Percentiles rank a stretch among this genome's conserved stretches.
Conservation (phyloP, 37 sponge, comb jelly and placozoan genomes). For the Halichondria panicea region DNA sequence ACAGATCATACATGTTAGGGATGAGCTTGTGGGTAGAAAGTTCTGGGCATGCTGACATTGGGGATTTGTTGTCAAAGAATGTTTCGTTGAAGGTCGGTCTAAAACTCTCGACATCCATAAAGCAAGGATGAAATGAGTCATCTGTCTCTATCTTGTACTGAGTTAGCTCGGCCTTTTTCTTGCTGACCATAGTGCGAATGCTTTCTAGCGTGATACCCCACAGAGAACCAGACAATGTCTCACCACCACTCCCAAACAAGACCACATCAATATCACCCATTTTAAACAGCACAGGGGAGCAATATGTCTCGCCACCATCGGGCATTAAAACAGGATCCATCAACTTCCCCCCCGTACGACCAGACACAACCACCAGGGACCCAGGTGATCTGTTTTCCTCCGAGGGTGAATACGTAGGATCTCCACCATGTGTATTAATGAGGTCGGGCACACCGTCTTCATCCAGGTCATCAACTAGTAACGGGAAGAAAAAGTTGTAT, state of each 20-base stretch:
- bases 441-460: conserved; percentile 71
- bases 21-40: no score
- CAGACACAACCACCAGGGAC: conserved; percentile 61
- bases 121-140: conserved; percentile 8
- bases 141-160: neutral
- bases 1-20: conserved; percentile 45
- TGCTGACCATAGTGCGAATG: conserved; percentile 14
- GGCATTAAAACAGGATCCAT: conserved; percentile 54
- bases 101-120: conserved; percentile 3
- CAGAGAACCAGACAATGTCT: conserved; percentile 72
- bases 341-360: conserved; percentile 69
- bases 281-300: conserved; percentile 57
- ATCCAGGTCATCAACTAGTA: conserved; percentile 62
- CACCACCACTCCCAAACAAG: conserved; percentile 86
- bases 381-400: conserved; percentile 46
- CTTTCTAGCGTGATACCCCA: conserved; percentile 74
- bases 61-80: neutral
- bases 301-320: conserved; percentile 79
- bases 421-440: conserved; percentile 76
- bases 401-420: conserved; percentile 19
- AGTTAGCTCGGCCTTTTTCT: neutral
- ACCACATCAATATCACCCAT: conserved; percentile 27
- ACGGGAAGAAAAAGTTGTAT: conserved; percentile 74
- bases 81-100: conserved; percentile 3
- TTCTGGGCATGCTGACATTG: neutral